phyloP scores from a whole-genome alignment of 1,140 invertebrate species.

The Ectropis grisescens region DNA sequence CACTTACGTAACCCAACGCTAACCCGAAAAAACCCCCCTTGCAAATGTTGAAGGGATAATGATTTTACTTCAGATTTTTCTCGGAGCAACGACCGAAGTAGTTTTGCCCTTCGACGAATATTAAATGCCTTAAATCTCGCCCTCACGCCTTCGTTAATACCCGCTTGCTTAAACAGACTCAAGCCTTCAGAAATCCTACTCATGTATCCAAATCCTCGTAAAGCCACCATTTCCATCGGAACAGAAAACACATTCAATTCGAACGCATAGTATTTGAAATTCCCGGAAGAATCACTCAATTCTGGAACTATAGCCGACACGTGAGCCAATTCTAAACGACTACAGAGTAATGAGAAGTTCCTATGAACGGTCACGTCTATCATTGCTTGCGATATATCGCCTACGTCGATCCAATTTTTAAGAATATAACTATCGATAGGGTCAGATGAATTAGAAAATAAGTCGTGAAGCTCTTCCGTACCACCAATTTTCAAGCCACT shows the following conservation, averaged over 20 bases:
- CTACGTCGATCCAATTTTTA: conserved; percentile 43
- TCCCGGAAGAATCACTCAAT: conserved; percentile 38
- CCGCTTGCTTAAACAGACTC: conserved; percentile 49
- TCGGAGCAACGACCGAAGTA: conserved; percentile 11
- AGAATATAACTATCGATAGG: conserved; percentile 48
- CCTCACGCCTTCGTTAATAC: conserved; percentile 40
- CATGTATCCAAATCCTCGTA: conserved; percentile 66
- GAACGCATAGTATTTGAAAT: conserved; percentile 47
- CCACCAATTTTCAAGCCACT: conserved; percentile 62
- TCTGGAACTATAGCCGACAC: conserved; percentile 36
- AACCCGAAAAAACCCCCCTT: conserved; percentile 63
- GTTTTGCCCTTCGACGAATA: conserved; percentile 16
- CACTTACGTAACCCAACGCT: conserved; percentile 35
- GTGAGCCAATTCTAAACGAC: conserved; percentile 45
- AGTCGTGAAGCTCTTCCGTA: conserved; percentile 57
- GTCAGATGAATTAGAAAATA: conserved; percentile 62
- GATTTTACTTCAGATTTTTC: conserved; percentile 27
- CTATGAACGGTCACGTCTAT: conserved; percentile 48
- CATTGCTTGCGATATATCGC: conserved; percentile 37
- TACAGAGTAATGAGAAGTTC: conserved; percentile 49
- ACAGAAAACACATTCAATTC: conserved; percentile 58
- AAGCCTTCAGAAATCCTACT: conserved; percentile 53
- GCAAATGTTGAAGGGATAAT: conserved; percentile 59
- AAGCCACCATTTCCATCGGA: conserved; percentile 64
- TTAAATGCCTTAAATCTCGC: conserved; percentile 18